Conservation (phyloP, 2,113 vertebrate genomes). For the Sylvia atricapilla region DNA sequence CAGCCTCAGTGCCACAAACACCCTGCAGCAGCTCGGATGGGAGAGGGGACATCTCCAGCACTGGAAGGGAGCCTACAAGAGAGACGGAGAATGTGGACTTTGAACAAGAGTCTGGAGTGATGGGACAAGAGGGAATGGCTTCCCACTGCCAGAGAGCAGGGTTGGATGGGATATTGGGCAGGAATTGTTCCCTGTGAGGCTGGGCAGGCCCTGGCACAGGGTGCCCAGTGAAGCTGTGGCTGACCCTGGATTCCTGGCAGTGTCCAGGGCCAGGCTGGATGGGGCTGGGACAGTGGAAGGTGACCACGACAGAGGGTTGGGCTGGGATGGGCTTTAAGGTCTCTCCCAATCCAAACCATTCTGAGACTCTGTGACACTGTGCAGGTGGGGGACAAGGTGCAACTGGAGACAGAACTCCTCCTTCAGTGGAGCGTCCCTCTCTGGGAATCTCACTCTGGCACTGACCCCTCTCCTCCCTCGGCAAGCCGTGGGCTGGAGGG, state of each 20-base stretch:
- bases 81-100: not conserved
- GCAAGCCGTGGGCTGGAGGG: accelerated
- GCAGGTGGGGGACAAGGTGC: too few species aligned
- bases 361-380: not conserved
- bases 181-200: not conserved
- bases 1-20: accelerated
- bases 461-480: not conserved
- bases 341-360: not conserved
- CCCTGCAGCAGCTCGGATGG: not conserved
- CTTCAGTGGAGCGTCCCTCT: not conserved
- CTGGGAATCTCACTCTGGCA: too few species aligned
- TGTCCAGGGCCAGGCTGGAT: not conserved
- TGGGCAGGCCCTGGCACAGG: not conserved
- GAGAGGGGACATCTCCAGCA: not conserved
- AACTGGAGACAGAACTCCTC: not conserved
- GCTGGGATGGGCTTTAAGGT: too few species aligned
- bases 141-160: not conserved
- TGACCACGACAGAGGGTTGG: not conserved
- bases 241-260: not conserved
- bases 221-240: not conserved
- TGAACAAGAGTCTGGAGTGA: not conserved
- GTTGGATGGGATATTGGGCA: not conserved
- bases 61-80: not conserved
- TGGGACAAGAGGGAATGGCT: not conserved
- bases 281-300: too few species aligned